Percentiles rank a stretch among this genome's conserved stretches.
Evolutionary conservation across 2,888 invertebrate species (phyloP).

Genomic region (Synergus itoensis): DNA sequence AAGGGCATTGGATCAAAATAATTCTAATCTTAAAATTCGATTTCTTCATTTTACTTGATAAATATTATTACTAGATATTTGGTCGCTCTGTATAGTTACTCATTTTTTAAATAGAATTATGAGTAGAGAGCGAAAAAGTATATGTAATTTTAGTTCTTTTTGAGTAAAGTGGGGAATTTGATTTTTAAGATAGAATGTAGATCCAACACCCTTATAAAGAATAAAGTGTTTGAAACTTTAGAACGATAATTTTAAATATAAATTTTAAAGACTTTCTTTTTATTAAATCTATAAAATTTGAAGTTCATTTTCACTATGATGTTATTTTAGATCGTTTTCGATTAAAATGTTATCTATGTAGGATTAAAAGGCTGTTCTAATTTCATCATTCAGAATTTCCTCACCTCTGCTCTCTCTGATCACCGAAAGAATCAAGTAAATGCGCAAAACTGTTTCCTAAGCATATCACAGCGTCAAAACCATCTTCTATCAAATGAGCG

Average conservation of each 20-base stretch:
- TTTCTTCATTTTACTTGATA: no score
- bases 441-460: conserved; percentile 96
- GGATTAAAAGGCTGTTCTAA: neutral
- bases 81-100: no score
- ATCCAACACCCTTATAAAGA: no score
- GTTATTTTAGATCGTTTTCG: conserved; percentile 2
- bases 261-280: neutral
- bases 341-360: neutral
- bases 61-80: no score
- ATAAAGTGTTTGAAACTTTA: no score
- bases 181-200: no score
- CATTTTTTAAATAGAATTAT: no score
- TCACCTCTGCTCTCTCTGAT: conserved; percentile 88
- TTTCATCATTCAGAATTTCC: conserved; percentile 19
- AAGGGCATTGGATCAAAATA: no score
- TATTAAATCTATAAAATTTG: neutral
- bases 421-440: conserved; percentile 88
- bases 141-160: no score
- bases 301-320: neutral
- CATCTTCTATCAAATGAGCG: conserved; percentile 80
- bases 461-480: conserved; percentile 94
- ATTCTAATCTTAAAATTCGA: no score
- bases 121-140: no score
- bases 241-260: neutral
- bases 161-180: no score